Evolutionary conservation across 2,797 vertebrate species (phyloP), one percentile per base, ranked within the genome.

Genomic region (Darevskia mixta): DNA sequence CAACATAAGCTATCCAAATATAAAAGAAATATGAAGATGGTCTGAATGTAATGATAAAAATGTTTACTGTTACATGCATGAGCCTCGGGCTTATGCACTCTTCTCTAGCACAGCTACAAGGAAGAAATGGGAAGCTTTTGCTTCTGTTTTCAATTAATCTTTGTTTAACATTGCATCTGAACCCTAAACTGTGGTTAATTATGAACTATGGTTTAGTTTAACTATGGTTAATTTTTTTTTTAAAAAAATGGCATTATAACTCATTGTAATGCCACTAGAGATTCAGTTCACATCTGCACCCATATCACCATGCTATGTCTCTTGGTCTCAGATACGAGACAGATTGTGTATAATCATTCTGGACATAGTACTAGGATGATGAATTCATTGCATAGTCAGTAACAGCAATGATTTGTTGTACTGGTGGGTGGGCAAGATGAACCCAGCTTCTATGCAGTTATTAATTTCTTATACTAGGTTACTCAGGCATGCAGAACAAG

Each of bases 331-430:
- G 10, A 67, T 18, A 38, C 9, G 45, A 20, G 27, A 88, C 29
- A 71, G 18, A 41, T 17, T 58, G 64, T 17, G 8, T 17, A 79
- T 45, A 83, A 25, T 41, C 49, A 69, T 27, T 38, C 25, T 84
- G 82, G 82, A 38, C 11, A 11, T 45, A 61, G 66, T 45, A 20
- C 76, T 29, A 20, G 67, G 49, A 72, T 79, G 73, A 35, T 43
- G 29, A 79, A 45, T 73, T 79, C 49, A 84, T 71, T 88, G n/a
- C 35, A 27, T 49, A 25, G 18, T 25, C 49, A 88, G 55, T 27
- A 84, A 75, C 66, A 84, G 43, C 66, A 84, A 55, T 88, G 87
- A 79, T 38, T 88, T 82, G 79, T n/a, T 45, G 41, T 35, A 58
- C 55, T 64, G 76, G 71, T 45, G 67, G 45, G 82, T 79, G 67